phyloP scores from a whole-genome alignment of 1,140 invertebrate species.

The Thaumetopoea pityocampa region DNA sequence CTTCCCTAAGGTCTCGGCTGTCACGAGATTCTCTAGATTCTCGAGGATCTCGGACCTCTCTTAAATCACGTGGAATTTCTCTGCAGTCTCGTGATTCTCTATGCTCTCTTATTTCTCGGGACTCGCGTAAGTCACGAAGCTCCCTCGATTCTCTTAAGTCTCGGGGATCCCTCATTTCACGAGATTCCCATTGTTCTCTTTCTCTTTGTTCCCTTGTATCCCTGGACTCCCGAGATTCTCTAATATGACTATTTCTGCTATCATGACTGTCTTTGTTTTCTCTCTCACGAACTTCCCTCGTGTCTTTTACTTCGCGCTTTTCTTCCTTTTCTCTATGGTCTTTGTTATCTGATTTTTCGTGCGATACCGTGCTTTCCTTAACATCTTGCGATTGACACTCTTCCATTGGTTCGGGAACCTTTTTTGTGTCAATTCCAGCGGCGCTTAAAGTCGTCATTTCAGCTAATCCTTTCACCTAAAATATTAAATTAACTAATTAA shows the following conservation, averaged over 20 bases:
- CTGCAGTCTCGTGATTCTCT: conserved; percentile 38
- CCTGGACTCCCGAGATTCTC: conserved; percentile 46
- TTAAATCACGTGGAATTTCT: conserved; percentile 37
- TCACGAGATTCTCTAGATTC: conserved; percentile 50
- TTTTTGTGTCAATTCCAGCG: conserved; percentile 67
- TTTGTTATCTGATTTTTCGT: conserved; percentile 46
- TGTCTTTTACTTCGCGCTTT: conserved; percentile 29
- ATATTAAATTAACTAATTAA: conserved; percentile 6
- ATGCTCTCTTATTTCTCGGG: conserved; percentile 34
- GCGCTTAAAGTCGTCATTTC: conserved; percentile 91
- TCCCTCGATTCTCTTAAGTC: conserved; percentile 47
- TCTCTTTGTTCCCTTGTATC: conserved; percentile 44
- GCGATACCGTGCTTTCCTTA: conserved; percentile 45
- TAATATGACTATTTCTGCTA: conserved; percentile 30
- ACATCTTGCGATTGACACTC: conserved; percentile 57
- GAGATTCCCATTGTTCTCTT: conserved; percentile 35
- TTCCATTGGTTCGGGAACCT: conserved; percentile 67
- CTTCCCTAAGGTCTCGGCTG: conserved; percentile 44
- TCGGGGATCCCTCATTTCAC: conserved; percentile 43
- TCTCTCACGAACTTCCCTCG: conserved; percentile 29
- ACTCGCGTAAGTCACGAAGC: conserved; percentile 39
- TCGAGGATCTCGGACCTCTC: conserved; percentile 43
- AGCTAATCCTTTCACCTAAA: conserved; percentile 89
- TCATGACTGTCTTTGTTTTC: conserved; percentile 43
- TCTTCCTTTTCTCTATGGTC: conserved; percentile 57